Conservation (phyloP, 1,140 invertebrate genomes). For the Goniozus legneri region DNA sequence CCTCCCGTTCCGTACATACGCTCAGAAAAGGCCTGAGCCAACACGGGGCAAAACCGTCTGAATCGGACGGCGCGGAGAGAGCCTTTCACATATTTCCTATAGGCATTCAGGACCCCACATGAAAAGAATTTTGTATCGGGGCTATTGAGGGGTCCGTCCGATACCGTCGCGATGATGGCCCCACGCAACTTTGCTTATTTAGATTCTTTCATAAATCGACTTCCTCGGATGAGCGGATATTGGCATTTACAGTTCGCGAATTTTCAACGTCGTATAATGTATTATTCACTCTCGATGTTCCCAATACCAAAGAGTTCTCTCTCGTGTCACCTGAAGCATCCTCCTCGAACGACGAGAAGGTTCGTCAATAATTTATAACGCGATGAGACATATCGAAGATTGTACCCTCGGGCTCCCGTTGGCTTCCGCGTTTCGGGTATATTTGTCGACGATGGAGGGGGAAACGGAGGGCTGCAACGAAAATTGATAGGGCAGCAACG, state of each 20-base stretch:
- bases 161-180: constrained; percentile 26
- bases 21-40: constrained; percentile 45
- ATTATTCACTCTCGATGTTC: too few species aligned
- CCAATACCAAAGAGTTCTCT: constrained; percentile 13
- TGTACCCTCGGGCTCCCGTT: not conserved
- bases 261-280: too few species aligned
- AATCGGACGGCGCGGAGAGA: constrained; percentile 28
- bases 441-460: too few species aligned
- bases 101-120: constrained; percentile 43
- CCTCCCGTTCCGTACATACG: constrained; percentile 43
- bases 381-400: constrained; percentile 21
- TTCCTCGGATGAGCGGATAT: too few species aligned
- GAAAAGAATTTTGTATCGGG: constrained; percentile 57
- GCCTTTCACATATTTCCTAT: constrained; percentile 55
- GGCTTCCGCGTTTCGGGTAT: constrained; percentile 14
- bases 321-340: constrained; percentile 22
- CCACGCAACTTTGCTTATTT: too few species aligned
- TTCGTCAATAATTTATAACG: constrained; percentile 28
- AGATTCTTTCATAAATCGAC: too few species aligned
- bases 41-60: constrained; percentile 39
- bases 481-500: constrained; percentile 21
- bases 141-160: constrained; percentile 47
- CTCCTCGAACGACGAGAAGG: constrained; percentile 16
- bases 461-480: too few species aligned
- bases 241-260: too few species aligned